Evolutionary conservation across 2,888 invertebrate species (phyloP).

Genomic region (Euzetes globulus): DNA sequence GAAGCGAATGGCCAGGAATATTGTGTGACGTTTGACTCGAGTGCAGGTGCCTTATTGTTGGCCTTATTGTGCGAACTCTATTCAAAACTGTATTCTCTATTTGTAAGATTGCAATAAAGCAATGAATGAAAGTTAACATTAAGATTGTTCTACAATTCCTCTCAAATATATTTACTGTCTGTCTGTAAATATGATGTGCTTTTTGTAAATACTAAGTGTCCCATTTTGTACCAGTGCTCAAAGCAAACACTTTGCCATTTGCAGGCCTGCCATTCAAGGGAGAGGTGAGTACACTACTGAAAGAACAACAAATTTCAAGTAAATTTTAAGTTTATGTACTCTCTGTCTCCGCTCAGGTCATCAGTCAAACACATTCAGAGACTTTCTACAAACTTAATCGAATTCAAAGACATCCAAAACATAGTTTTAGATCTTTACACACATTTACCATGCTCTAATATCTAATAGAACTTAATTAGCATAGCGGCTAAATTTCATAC

Average conservation of each 20-base stretch:
- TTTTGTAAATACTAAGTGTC: constrained; percentile 27
- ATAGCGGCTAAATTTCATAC: too few relatives aligned
- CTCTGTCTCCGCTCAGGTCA: background rate
- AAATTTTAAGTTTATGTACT: background rate
- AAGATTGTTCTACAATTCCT: constrained; percentile 17
- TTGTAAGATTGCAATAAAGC: background rate
- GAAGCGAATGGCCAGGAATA: constrained; percentile 25
- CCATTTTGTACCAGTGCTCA: constrained; percentile 17
- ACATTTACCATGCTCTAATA: too few relatives aligned
- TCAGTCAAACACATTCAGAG: background rate
- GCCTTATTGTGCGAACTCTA: background rate
- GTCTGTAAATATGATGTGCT: constrained; percentile 29
- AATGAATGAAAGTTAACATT: constrained; percentile 23
- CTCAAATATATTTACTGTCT: constrained; percentile 24
- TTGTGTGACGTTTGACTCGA: constrained; percentile 27
- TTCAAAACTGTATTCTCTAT: constrained; percentile 7
- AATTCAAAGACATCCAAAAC: background rate
- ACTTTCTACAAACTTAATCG: background rate
- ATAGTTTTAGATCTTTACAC: background rate
- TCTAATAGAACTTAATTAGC: too few relatives aligned
- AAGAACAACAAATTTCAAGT: constrained; percentile 13
- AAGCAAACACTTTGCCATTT: constrained; percentile 25
- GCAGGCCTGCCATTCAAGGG: constrained; percentile 23
- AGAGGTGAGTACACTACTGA: background rate
- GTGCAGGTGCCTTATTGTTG: constrained; percentile 27